Percentiles rank a stretch among this genome's conserved stretches.
Evolutionary conservation across 2,888 invertebrate genomes (phyloP).

Genomic region (Anoplius nigerrimus): DNA sequence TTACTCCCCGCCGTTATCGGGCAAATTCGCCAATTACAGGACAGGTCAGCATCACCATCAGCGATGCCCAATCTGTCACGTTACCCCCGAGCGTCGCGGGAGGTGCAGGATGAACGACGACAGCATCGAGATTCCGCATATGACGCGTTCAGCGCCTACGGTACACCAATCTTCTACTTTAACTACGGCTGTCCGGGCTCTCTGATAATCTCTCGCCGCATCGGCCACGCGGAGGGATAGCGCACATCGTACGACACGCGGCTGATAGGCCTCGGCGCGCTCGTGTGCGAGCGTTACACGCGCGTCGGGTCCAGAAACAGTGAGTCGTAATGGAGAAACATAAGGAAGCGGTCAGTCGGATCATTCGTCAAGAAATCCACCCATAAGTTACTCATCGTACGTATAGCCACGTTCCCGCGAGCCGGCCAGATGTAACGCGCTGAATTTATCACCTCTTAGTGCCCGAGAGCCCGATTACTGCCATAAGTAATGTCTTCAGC

Average conservation of each 20-base stretch:
- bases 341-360: constrained; percentile 44
- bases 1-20: too few relatives aligned
- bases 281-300: not conserved
- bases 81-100: too few relatives aligned
- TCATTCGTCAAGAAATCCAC: constrained; percentile 56
- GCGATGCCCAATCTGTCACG: too few relatives aligned
- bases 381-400: constrained; percentile 59
- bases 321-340: constrained; percentile 33
- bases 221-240: too few relatives aligned
- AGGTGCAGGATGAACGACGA: too few relatives aligned
- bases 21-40: too few relatives aligned
- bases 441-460: constrained; percentile 65
- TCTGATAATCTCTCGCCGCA: constrained; percentile 18
- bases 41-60: too few relatives aligned
- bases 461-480: constrained; percentile 57
- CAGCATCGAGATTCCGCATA: too few relatives aligned
- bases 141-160: constrained; percentile 1
- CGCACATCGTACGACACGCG: too few relatives aligned
- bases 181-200: constrained; percentile 3
- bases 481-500: constrained; percentile 66
- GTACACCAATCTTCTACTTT: constrained; percentile 24
- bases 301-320: not conserved
- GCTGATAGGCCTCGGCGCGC: too few relatives aligned
- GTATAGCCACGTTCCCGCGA: constrained; percentile 43
- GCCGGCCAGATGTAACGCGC: constrained; percentile 60